A percentile compares a stretch with the other conserved stretches of the same genome.
Evolutionary conservation across 1,140 invertebrate genomes (phyloP).

Genomic region (Caerostris extrusa): DNA sequence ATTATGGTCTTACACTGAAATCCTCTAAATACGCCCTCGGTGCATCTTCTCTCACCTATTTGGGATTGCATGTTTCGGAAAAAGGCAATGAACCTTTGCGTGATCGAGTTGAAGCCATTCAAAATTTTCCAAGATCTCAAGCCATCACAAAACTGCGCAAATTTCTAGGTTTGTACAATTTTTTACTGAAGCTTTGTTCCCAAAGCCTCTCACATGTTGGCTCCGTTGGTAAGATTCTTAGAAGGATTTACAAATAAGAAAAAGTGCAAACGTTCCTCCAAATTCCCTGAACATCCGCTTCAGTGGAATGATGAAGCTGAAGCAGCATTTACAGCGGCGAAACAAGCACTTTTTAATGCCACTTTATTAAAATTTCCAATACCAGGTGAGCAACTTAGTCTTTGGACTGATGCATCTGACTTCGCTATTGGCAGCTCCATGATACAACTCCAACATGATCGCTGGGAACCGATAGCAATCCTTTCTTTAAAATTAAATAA

Average conservation of each 20-base stretch:
- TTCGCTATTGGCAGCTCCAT: neutral
- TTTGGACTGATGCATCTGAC: constrained; percentile 41
- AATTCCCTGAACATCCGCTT: neutral
- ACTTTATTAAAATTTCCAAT: constrained; percentile 17
- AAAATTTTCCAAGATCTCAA: no score
- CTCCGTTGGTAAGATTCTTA: neutral
- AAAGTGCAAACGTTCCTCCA: neutral
- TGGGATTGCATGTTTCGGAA: no score
- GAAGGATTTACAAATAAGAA: neutral
- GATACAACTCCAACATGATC: constrained; percentile 42
- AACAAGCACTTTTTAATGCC: constrained; percentile 27
- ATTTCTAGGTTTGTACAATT: no score
- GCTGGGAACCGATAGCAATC: constrained; percentile 40
- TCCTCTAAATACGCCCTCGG: no score
- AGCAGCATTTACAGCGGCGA: neutral
- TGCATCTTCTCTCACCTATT: no score
- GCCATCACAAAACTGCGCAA: no score
- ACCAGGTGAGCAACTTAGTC: constrained; percentile 31
- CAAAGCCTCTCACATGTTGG: constrained; percentile 25
- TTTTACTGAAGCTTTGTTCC: no score
- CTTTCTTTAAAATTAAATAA: constrained; percentile 28
- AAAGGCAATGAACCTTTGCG: no score
- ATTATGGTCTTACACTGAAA: no score
- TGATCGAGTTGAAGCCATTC: no score
- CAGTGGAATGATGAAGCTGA: neutral